Evolutionary conservation across 2,113 vertebrate genomes (phyloP).

Genomic region (Pleuronectes platessa): DNA sequence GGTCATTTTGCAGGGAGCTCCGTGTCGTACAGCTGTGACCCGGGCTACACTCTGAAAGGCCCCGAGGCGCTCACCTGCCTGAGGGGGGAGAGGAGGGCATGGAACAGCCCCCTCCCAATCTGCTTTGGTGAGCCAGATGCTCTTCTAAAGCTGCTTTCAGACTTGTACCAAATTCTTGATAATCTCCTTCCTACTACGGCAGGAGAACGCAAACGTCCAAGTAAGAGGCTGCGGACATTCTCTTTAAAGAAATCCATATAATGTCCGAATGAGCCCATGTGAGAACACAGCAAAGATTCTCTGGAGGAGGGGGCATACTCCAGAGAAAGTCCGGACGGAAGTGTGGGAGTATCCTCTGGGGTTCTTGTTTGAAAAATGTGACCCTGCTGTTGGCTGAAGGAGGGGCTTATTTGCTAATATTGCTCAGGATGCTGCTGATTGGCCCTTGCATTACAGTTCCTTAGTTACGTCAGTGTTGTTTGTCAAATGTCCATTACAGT

Average conservation of each 20-base stretch:
- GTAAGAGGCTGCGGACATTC: too few species aligned
- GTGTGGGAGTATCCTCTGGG: too few species aligned
- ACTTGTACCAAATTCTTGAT: too few species aligned
- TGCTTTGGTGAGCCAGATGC: slow-evolving; percentile 88
- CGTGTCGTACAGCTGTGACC: slow-evolving; percentile 93
- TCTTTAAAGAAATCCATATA: neutral
- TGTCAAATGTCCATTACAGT: too few species aligned
- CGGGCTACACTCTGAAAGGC: slow-evolving; percentile 91
- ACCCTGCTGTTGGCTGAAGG: neutral
- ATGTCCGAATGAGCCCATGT: too few species aligned
- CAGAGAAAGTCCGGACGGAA: too few species aligned
- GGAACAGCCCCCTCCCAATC: slow-evolving; percentile 92
- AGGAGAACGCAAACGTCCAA: too few species aligned
- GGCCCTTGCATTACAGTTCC: neutral
- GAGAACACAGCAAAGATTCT: too few species aligned
- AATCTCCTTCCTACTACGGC: too few species aligned
- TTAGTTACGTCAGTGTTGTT: neutral
- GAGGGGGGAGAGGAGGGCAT: slow-evolving; percentile 92
- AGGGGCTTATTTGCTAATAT: neutral
- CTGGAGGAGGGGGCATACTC: too few species aligned
- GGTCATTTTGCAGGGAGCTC: slow-evolving; percentile 97
- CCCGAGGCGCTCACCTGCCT: slow-evolving; percentile 88
- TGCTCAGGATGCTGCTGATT: neutral
- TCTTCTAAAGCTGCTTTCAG: neutral
- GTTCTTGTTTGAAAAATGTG: too few species aligned